Base-by-base conservation (phyloP, 1,140 invertebrate species). In the Drosophila equinoxialis region DNA sequence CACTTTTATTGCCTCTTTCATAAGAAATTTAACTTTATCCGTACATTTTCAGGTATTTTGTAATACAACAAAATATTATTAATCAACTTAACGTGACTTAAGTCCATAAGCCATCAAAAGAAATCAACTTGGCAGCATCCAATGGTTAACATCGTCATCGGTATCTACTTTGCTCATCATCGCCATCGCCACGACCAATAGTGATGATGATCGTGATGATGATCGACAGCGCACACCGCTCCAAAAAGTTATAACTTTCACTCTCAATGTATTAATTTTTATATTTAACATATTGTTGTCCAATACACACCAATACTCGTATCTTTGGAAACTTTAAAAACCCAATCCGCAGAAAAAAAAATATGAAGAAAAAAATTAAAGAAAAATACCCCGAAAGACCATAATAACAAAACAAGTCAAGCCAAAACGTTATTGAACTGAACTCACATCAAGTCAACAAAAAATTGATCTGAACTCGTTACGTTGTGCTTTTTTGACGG, bases 191-290 rank as follows among this genome's bases (percentile, higher is more conserved):
- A 58, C 63, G 41, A 55, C 66, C 30, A 45, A 65, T 72, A 23
- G 45, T 57, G 26, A 71, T 76, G 63, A 87, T 82, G 79, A 87
- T 87, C 70, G 69, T 61, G 33, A 71, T 79, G 63, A 87, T 82
- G 79, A 86, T 87, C 72, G 72, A 83, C 72, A 75, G 54, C 54
- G 76, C 59, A 55, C 54, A 48, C 14, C 14, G 59, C 76, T 77
- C 72, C 81, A 67, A 87, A 30, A 77, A 81, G 85, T 81, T 87
- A 90, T 87, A 91, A 91, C 89, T 91, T 91, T 91, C 89, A 91
- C 89, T 91, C 90, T 91, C 89, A 76, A 91, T 89, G 89, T 91
- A 91, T 91, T 84, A 85, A 82, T 91, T 91, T 91, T 84, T 79
- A 90, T 90, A 90, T 90, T 90, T 90, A 89, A 90, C 84, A 84